These are phyloP conservation scores for Conops quadrifasciatus DNA, from an alignment of 2,888 invertebrate genomes.

Conservation along the genomic window DNA sequence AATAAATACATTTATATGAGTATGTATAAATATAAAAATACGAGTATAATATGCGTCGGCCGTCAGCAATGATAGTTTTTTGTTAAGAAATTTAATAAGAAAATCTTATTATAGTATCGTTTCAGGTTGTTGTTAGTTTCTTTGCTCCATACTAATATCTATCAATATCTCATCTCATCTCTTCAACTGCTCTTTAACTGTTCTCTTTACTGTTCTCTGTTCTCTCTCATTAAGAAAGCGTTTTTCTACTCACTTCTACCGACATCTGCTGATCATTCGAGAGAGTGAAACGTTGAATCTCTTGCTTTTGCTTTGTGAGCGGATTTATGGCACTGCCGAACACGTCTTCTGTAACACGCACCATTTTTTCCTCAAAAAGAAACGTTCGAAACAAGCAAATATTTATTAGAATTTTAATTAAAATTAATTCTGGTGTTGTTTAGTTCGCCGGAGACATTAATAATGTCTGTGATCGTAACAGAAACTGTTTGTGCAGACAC, in stretches of 20 bases:
- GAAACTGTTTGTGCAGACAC: no score
- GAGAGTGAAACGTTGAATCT: slow-evolving; percentile 59
- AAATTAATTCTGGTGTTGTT: background rate
- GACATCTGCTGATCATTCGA: slow-evolving; percentile 50
- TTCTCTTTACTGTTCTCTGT: background rate
- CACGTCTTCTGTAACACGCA: slow-evolving; percentile 56
- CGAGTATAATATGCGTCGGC: no score
- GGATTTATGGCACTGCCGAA: slow-evolving; percentile 59
- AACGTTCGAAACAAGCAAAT: background rate
- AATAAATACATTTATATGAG: background rate
- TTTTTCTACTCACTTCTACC: slow-evolving; percentile 47
- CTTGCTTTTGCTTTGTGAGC: slow-evolving; percentile 49
- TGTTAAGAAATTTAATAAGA: no score
- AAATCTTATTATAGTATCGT: no score
- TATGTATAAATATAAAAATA: no score
- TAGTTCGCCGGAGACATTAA: background rate
- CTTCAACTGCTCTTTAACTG: background rate
- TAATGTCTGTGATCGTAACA: background rate
- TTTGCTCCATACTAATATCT: no score
- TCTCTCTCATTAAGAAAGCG: background rate
- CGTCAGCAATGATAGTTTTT: no score
- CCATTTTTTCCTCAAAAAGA: slow-evolving; percentile 45
- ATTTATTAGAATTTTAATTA: background rate
- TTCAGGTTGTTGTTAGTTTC: no score
- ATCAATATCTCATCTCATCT: background rate